Conservation (phyloP, 1,140 invertebrate genomes). For the Papilio aristodemus region DNA sequence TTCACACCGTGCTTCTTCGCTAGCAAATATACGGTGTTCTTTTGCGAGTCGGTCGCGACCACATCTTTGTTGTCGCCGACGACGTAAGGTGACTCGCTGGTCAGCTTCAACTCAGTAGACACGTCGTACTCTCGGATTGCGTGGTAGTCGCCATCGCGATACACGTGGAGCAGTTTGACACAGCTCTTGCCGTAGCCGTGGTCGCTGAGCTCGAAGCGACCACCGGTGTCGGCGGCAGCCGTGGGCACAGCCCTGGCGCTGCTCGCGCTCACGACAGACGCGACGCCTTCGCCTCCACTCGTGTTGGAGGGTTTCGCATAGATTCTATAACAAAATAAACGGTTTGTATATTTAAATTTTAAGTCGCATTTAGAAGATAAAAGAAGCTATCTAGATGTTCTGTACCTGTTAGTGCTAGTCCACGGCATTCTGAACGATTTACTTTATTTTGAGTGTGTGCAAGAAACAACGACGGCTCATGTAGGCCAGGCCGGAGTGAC, state of each 20-base stretch:
- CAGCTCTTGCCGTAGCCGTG: conserved; percentile 88
- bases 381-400: not conserved
- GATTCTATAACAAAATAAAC: conserved; percentile 52
- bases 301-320: conserved; percentile 74
- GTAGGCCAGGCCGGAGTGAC: conserved; percentile 47
- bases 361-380: not conserved
- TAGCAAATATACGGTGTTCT: conserved; percentile 90
- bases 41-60: conserved; percentile 90
- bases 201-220: conserved; percentile 83
- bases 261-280: not conserved
- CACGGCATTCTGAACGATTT: conserved; percentile 67
- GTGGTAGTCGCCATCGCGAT: conserved; percentile 83
- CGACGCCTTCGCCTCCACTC: conserved; percentile 51
- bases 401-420: conserved; percentile 74
- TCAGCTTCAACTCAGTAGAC: conserved; percentile 85
- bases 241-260: conserved; percentile 49
- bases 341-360: not conserved
- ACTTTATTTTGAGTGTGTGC: conserved; percentile 75
- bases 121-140: conserved; percentile 88
- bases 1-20: conserved; percentile 88
- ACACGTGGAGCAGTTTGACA: conserved; percentile 86
- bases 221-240: conserved; percentile 64
- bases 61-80: conserved; percentile 86
- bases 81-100: conserved; percentile 83
- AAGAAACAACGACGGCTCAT: conserved; percentile 68